A percentile compares a stretch with the other conserved stretches of the same genome.
These are phyloP conservation scores for Sebastes paucispinis DNA, from an alignment of 2,797 vertebrate genomes.

Conservation along the genomic window DNA sequence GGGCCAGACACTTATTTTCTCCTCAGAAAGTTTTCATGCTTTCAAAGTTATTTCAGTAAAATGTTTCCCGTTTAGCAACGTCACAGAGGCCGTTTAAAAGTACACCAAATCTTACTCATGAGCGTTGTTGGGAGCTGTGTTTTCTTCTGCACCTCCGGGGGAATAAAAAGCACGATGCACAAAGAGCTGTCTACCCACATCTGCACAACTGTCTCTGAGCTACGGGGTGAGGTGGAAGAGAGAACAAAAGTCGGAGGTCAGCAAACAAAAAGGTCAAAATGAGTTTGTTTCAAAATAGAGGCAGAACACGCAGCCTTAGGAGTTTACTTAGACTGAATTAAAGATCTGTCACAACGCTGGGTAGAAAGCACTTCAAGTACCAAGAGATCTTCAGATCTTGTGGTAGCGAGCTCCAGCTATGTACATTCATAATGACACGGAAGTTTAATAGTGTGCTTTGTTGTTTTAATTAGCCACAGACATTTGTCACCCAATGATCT, in stretches of 20 bases:
- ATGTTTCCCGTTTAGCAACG: slow-evolving; percentile 25
- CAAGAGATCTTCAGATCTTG: slow-evolving; percentile 16
- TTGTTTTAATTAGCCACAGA: slow-evolving; percentile 11
- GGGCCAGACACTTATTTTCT: not conserved
- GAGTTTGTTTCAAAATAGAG: slow-evolving; percentile 46
- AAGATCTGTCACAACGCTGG: slow-evolving; percentile 37
- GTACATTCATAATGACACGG: not conserved
- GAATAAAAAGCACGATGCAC: slow-evolving; percentile 37
- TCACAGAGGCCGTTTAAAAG: slow-evolving; percentile 38
- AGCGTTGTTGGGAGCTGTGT: slow-evolving; percentile 20
- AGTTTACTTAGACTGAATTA: slow-evolving; percentile 39
- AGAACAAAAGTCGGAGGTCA: slow-evolving; percentile 44
- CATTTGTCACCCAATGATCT: not conserved
- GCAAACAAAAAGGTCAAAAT: slow-evolving; percentile 58
- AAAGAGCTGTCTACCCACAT: slow-evolving; percentile 57
- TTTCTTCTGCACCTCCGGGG: slow-evolving; percentile 37
- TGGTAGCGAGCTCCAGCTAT: not conserved
- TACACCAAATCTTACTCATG: slow-evolving; percentile 36
- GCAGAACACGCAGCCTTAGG: slow-evolving; percentile 4
- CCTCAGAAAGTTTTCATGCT: slow-evolving; percentile 14
- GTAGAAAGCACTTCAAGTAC: not conserved
- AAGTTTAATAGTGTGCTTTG: not conserved
- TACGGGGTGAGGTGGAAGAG: not conserved
- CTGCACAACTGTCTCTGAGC: slow-evolving; percentile 48
- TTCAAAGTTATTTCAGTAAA: slow-evolving; percentile 32